Conservation (phyloP, 1,140 invertebrate genomes). For the Pseudoatta argentina region DNA sequence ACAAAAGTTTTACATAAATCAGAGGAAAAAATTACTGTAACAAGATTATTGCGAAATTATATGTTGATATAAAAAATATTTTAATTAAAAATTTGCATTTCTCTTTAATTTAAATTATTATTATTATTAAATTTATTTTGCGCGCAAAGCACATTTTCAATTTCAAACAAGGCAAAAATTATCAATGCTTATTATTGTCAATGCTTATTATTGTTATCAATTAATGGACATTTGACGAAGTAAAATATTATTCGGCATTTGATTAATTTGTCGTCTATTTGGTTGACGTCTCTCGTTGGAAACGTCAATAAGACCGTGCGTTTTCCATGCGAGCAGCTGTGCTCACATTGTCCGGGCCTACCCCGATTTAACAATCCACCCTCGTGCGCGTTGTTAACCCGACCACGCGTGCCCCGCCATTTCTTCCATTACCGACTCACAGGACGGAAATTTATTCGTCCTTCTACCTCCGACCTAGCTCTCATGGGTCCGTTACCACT, state of each 20-base stretch:
- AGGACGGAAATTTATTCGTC: slow-evolving; percentile 76
- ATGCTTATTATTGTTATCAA: not conserved
- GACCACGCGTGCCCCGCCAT: slow-evolving; percentile 63
- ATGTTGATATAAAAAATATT: not conserved
- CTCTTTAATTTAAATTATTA: too few species aligned
- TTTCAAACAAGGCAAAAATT: not conserved
- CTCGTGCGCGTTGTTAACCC: slow-evolving; percentile 68
- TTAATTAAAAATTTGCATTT: not conserved
- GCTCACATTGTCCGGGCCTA: slow-evolving; percentile 2
- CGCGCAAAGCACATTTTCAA: not conserved
- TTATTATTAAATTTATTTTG: not conserved
- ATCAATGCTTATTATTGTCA: not conserved
- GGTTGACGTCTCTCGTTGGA: not conserved
- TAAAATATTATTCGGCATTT: not conserved
- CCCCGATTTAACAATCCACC: slow-evolving; percentile 53
- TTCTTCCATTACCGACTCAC: slow-evolving; percentile 75
- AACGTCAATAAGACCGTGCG: slow-evolving; percentile 26
- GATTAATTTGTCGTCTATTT: slow-evolving; percentile 7
- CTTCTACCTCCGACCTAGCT: slow-evolving; percentile 52
- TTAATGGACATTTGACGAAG: not conserved
- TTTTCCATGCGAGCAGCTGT: slow-evolving; percentile 21
- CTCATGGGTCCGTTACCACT: slow-evolving; percentile 61
- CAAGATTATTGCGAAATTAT: not conserved
- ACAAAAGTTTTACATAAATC: not conserved
- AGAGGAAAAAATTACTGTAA: not conserved